Evolutionary conservation across 2,888 invertebrate genomes (phyloP), one percentile per base, ranked within the genome.

Genomic region (Drosophila subsilvestris): DNA sequence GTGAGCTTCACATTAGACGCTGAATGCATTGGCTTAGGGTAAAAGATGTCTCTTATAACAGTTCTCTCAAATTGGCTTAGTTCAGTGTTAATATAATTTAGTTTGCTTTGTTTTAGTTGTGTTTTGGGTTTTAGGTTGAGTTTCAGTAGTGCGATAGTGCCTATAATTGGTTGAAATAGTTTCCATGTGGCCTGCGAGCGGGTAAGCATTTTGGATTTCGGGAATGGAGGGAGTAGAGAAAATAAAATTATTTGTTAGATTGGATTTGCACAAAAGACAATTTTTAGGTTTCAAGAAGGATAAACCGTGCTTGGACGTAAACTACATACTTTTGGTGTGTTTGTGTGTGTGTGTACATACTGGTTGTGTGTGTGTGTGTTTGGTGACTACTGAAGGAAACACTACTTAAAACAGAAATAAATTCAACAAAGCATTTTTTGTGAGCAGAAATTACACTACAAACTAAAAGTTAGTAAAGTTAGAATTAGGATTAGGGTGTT

Each of bases 161-260:
- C 80, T 90, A 90, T 78, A 80, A 77, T 76, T 91, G 88, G 78
- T 77, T 88, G 88, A 80, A 90, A 90, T 75, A 83, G 76, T 90
- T 90, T 86, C 90, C 91, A 86, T 90, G 91, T 77, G 91, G 91
- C 91, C 91, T 91, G 90, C 72, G 77, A 75, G 74, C 73, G 80
- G 74, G 59, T 76, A 85, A 81, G 79, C 79, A 62, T 80, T 79
- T 71, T 18, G 49, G 48, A 57, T 55, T 54, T 56, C 71, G 22
- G 63, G 58, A 4, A 61, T 42, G 43, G 60, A 72, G 72, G 73
- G 79, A 63, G 74, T 75, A 80, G 78, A 77, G 75, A 76, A 78
- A 74, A 83, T 78, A 86, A 74, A 78, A 63, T 76, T 70, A 78
- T 77, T 72, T 74, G 44, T 75, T 74, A 71, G 75, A 77, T 83